phyloP scores from a whole-genome alignment of 2,113 vertebrate genomes.

The Lasiurus borealis region DNA sequence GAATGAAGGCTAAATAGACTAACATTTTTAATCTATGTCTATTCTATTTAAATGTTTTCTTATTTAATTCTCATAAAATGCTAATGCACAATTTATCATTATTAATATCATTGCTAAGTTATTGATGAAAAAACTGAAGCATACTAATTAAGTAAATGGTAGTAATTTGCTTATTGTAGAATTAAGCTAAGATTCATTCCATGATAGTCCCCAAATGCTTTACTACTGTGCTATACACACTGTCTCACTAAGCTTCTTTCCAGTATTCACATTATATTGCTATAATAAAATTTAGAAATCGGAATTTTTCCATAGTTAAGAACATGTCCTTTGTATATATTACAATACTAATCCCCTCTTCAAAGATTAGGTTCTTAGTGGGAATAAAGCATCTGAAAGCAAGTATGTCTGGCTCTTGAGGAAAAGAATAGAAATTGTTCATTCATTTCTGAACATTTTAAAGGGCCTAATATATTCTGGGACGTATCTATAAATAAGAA shows the following conservation, averaged over 20 bases:
- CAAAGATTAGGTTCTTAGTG: too few species aligned
- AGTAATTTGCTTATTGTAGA: neutral
- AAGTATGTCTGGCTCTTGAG: neutral
- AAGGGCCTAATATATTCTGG: neutral
- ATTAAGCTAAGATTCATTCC: neutral
- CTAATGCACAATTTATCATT: neutral
- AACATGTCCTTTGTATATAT: neutral
- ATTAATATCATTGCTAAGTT: neutral
- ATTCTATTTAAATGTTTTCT: neutral
- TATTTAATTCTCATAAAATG: constrained; percentile 13
- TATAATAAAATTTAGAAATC: neutral
- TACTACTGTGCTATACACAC: neutral
- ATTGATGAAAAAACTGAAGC: constrained; percentile 19
- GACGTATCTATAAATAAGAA: neutral
- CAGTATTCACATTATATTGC: neutral
- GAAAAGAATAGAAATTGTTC: neutral
- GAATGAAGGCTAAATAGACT: neutral
- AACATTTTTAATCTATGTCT: neutral
- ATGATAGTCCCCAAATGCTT: neutral
- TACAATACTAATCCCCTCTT: neutral
- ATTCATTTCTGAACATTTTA: constrained; percentile 19
- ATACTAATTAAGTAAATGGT: neutral
- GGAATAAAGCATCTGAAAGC: neutral
- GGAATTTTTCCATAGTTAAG: neutral
- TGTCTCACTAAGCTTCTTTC: neutral